phyloP scores from a whole-genome alignment of 2,113 vertebrate species.

The Chaenogobius annularis region DNA sequence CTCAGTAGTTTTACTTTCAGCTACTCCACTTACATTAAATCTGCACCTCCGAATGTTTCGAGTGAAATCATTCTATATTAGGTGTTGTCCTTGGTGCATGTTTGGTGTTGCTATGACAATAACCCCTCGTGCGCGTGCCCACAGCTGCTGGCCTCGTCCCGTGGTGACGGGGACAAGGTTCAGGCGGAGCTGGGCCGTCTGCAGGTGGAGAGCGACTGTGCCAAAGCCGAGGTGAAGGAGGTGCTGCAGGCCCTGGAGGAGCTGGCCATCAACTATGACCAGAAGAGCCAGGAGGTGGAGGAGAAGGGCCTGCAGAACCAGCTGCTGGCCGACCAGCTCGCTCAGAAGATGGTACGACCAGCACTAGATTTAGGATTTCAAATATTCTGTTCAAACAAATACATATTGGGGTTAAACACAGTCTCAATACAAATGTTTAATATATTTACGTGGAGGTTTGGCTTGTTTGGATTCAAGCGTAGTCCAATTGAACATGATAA shows the following conservation, averaged over 20 bases:
- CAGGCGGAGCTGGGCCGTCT: constrained; percentile 84
- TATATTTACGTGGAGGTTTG: too few relatives aligned
- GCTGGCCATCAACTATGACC: constrained; percentile 89
- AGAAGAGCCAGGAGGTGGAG: constrained; percentile 91
- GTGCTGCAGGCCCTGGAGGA: constrained; percentile 90
- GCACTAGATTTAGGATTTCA: not conserved
- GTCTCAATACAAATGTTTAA: too few relatives aligned
- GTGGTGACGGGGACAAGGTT: constrained; percentile 85
- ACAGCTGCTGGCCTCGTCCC: constrained; percentile 84
- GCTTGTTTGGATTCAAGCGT: too few relatives aligned
- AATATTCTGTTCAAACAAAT: too few relatives aligned
- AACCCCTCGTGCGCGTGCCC: not conserved
- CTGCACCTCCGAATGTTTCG: too few relatives aligned
- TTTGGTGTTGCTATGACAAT: not conserved
- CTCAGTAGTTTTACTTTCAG: too few relatives aligned
- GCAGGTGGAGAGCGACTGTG: constrained; percentile 85
- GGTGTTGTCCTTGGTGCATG: too few relatives aligned
- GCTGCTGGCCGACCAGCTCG: constrained; percentile 84
- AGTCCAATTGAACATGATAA: too few relatives aligned
- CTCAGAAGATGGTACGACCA: constrained; percentile 86
- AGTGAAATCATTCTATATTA: too few relatives aligned
- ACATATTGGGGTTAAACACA: too few relatives aligned
- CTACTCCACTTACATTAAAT: too few relatives aligned
- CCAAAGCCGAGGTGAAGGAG: constrained; percentile 90
- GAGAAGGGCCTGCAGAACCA: constrained; percentile 88